Conservation (phyloP, 2,113 vertebrate genomes). For the Chloropsis hardwickii region DNA sequence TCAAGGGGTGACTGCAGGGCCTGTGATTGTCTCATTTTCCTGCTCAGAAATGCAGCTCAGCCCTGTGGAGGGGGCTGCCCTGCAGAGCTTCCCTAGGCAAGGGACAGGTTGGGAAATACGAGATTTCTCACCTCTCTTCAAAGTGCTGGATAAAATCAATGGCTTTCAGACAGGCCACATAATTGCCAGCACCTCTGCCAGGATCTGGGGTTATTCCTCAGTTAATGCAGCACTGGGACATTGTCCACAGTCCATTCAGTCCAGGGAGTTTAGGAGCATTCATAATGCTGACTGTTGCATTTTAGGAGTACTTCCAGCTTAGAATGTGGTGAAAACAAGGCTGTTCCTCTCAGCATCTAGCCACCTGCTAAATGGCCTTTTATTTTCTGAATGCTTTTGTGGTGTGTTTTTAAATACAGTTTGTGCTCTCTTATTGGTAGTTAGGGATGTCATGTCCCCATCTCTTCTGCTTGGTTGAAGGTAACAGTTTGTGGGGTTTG, state of each 20-base stretch:
- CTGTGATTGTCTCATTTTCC: not conserved
- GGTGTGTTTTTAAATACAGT: not conserved
- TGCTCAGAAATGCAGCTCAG: not conserved
- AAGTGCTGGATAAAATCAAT: not conserved
- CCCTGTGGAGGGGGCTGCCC: not conserved
- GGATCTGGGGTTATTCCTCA: not conserved
- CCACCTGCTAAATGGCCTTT: not conserved
- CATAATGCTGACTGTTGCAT: not conserved
- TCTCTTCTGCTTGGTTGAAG: not conserved
- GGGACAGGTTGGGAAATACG: not conserved
- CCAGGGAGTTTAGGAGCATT: not conserved
- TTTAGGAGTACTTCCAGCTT: not conserved
- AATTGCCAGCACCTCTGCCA: not conserved
- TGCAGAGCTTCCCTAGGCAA: not conserved
- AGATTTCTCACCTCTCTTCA: not conserved
- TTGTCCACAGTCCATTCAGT: not conserved
- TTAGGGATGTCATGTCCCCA: not conserved
- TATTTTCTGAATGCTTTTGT: not conserved
- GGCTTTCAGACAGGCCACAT: not conserved
- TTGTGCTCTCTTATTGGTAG: not conserved
- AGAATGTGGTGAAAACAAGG: not conserved
- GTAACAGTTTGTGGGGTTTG: not conserved
- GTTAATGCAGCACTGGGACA: not conserved
- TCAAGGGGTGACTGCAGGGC: not conserved
- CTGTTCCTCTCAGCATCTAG: not conserved